Evolutionary conservation across 2,888 invertebrate species (phyloP), one percentile per base, ranked within the genome.

Genomic region (Drosophila hawaiiensis): DNA sequence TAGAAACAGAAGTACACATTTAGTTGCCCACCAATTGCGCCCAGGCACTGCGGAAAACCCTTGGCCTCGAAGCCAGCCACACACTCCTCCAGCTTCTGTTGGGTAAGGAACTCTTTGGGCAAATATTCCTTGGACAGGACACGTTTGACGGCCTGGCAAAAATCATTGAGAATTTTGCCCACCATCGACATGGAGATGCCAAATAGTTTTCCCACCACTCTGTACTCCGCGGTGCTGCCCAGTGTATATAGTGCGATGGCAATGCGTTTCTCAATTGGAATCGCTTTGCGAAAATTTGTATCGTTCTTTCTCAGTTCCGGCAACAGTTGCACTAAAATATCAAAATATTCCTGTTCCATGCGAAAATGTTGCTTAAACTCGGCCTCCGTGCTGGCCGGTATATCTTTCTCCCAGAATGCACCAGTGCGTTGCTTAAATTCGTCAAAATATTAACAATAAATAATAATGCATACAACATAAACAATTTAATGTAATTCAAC

Each of bases 1-100:
- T 16, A 9, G 5, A 35, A 14, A 9, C 1, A 43, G n/a, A 33
- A 12, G 1, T 16, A 43, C 14, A 29, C 4, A 16, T 12, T 35
- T 19, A 37, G 1, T 10, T 29, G 7, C 62, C 7, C 28, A 66
- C 62, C 54, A 39, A 62, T 33, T 39, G 37, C 67, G 0, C 49
- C 67, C 31, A 67, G 25, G 9, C 62, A 62, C 29, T 67, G 54
- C 2, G 67, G 37, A 49, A 67, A 63, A 3, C 54, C 63, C 0
- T 16, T 31, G 0, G n/a, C 14, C 1, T 9, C 37, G 31, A 67
- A 67, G 7, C 54, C 52, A 14, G 19, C 2, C 0, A 61, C 25
- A 4, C 53, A 67, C 2, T 61, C 35, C 4, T 61, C 19, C 4
- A 61, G 9, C 22, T 43, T 28, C 3, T 43, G 25, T 29, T 53